Base-by-base conservation (phyloP, 2,888 invertebrate genomes). In the Onchidella celtica region DNA sequence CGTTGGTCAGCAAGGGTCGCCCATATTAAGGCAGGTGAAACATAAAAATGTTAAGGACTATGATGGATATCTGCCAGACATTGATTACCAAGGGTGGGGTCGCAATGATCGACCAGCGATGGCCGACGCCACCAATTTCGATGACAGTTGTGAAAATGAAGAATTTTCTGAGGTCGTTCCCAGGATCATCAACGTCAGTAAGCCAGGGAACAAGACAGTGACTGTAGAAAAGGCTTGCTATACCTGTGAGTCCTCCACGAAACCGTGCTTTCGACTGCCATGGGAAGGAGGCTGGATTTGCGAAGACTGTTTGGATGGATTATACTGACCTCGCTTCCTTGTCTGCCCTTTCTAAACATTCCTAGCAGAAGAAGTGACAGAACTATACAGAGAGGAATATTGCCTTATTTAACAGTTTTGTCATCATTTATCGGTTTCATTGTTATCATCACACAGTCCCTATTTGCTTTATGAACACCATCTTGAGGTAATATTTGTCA, bases 211-310 rank as follows among this genome's bases (percentile, higher is more conserved):
- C 24, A 24, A 36, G 4, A 34, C 47, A 1, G 17, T 14, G 9
- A 3, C 55, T 1, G 4, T 34, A 21, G 17, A 34, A 55, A 80
- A 80, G 38, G 27, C 65, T 14, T 80, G 80, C 32, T 55, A 74
- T 32, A 66, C 59, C 3, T 80, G 80, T 47, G 63, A 73, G 1
- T 65, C 61, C 14, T 57, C 74, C 17, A 36, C 36, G 32, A 66
- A 68, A 47, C 74, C 68, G 4, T 74, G 74, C 29, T 80, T 80
- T 38, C 34, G 80, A 4, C 40, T 80, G n/a, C 80, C 80, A 27
- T 74, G 74, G 80, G 74, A 68, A 59, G 74, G 80, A 2, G 80
- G 80, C 32, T 80, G 80, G 80, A 32, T 80, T 3, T 80, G 80
- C 27, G 80, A 80, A 57, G 80, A 80, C 29, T 80, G 80, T 29